Conservation (phyloP, 2,797 vertebrate genomes). For the Nothura maculosa region DNA sequence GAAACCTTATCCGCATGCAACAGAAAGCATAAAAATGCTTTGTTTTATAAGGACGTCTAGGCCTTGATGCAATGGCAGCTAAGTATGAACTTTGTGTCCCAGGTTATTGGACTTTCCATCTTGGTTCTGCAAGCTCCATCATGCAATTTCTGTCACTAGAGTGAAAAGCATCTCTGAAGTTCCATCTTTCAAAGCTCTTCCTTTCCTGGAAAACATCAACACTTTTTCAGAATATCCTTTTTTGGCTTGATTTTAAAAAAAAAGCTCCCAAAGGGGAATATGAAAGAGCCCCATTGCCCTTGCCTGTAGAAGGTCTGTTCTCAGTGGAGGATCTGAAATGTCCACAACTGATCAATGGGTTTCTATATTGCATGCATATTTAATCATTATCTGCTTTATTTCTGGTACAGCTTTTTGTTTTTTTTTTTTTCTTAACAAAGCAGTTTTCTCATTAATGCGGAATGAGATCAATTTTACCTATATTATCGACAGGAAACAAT, state of each 20-base stretch:
- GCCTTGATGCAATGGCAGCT: neutral
- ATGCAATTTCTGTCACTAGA: neutral
- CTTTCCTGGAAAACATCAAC: slow-evolving; percentile 5
- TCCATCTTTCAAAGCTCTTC: neutral
- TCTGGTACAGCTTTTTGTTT: neutral
- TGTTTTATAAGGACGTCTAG: neutral
- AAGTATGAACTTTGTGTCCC: neutral
- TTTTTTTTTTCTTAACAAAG: neutral
- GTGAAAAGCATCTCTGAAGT: neutral
- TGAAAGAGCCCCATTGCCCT: neutral
- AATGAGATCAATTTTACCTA: neutral
- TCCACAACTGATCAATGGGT: neutral
- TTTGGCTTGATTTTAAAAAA: slow-evolving; percentile 24
- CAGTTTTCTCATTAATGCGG: neutral
- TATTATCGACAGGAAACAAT: neutral
- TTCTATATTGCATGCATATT: neutral
- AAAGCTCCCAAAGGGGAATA: neutral
- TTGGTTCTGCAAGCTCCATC: neutral
- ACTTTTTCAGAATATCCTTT: neutral
- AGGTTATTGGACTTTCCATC: neutral
- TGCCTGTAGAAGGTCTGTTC: neutral
- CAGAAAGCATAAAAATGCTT: neutral
- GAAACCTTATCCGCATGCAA: neutral
- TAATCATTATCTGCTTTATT: neutral
- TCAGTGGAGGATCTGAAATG: neutral